Evolutionary conservation across 2,113 vertebrate species (phyloP).

Genomic region (Cryptomyrus ogoouensis): DNA sequence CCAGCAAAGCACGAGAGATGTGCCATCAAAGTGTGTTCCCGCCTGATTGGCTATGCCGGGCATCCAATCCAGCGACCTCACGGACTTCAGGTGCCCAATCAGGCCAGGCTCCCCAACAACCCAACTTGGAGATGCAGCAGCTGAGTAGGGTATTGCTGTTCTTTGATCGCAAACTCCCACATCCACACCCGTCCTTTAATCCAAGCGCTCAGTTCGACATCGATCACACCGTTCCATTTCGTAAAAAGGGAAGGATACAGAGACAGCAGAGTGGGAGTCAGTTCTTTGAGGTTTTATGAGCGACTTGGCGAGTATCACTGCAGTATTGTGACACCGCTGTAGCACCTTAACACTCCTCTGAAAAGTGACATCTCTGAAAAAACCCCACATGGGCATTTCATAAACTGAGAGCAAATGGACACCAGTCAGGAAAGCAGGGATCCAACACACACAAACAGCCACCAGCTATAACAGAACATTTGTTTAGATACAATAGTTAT

Average conservation of each 20-base stretch:
- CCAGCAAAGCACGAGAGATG: neutral
- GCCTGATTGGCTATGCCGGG: neutral
- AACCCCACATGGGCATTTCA: conserved; percentile 43
- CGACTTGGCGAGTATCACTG: conserved; percentile 41
- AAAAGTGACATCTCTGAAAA: conserved; percentile 29
- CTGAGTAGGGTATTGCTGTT: conserved; percentile 21
- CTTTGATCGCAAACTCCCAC: neutral
- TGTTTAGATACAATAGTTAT: conserved; percentile 65
- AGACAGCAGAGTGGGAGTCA: conserved; percentile 18
- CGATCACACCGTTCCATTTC: conserved; percentile 28
- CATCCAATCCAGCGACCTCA: neutral
- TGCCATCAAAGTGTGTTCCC: neutral
- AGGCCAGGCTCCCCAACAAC: neutral
- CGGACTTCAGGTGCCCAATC: neutral
- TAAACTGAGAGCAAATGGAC: conserved; percentile 54
- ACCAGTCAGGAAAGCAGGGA: conserved; percentile 49
- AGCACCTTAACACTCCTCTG: conserved; percentile 25
- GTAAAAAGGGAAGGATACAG: conserved; percentile 38
- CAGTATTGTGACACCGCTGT: conserved; percentile 33
- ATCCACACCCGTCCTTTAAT: neutral
- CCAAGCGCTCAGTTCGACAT: neutral
- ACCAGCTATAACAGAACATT: conserved; percentile 61
- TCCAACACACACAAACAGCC: conserved; percentile 63
- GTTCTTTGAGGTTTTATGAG: conserved; percentile 1
- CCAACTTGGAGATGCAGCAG: neutral